These are phyloP conservation scores for Aphrophora alni DNA, from an alignment of 2,888 invertebrate species.

Conservation along the genomic window DNA sequence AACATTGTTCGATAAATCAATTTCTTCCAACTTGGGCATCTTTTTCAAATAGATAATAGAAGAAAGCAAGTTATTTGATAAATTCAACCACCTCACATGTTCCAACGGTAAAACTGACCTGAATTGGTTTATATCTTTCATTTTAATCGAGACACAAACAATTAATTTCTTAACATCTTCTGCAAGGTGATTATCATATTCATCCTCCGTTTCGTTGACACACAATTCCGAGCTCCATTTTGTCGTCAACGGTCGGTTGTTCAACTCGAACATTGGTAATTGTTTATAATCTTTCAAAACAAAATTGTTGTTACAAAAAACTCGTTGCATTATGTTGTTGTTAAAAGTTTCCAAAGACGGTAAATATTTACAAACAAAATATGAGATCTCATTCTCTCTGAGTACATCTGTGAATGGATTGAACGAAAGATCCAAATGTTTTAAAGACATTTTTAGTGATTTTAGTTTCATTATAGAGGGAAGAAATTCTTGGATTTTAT, in stretches of 20 bases:
- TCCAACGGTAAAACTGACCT: not conserved
- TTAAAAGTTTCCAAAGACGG: not conserved
- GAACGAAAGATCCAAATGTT: not conserved
- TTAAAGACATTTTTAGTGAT: not conserved
- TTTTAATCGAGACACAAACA: not conserved
- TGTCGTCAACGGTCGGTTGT: not conserved
- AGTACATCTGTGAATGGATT: not conserved
- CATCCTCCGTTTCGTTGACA: not conserved
- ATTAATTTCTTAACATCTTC: not conserved
- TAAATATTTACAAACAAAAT: not conserved
- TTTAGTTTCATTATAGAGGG: not conserved
- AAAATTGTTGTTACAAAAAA: not conserved
- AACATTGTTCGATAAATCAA: not conserved
- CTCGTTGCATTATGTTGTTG: not conserved
- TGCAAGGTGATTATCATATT: not conserved
- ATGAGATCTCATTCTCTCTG: not conserved
- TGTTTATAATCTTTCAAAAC: not conserved
- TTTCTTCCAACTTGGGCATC: not conserved
- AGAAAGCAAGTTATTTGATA: not conserved
- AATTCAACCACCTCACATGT: not conserved
- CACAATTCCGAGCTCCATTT: not conserved
- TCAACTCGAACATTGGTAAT: not conserved
- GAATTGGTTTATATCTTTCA: not conserved
- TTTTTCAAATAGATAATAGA: not conserved
- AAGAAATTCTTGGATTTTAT: not conserved